Evolutionary conservation across 2,797 vertebrate genomes (phyloP).

Genomic region (Sphaeramia orbicularis): DNA sequence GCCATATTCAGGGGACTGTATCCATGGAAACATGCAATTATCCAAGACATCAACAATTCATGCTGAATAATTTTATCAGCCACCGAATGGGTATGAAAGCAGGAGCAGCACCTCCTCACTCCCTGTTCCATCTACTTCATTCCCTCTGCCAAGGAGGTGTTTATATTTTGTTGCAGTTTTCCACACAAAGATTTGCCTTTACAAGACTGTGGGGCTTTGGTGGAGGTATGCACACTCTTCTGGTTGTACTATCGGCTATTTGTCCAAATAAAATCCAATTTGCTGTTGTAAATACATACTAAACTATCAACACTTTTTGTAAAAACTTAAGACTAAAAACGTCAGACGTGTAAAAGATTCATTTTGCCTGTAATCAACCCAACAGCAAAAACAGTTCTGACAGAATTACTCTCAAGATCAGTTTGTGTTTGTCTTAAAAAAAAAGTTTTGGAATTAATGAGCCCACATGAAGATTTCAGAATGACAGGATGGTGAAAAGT

Average conservation of each 20-base stretch:
- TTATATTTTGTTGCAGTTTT: not conserved
- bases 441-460: slow-evolving; percentile 32
- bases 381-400: slow-evolving; percentile 35
- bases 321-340: slow-evolving; percentile 17
- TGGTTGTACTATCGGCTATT: slow-evolving; percentile 24
- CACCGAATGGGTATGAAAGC: slow-evolving; percentile 32
- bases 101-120: not conserved
- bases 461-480: slow-evolving; percentile 13
- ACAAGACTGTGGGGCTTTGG: not conserved
- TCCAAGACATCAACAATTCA: slow-evolving; percentile 76
- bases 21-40: slow-evolving; percentile 81
- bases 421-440: slow-evolving; percentile 13
- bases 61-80: slow-evolving; percentile 77
- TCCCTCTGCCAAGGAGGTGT: not conserved
- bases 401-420: slow-evolving; percentile 38
- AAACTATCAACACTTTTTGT: slow-evolving; percentile 8
- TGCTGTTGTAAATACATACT: slow-evolving; percentile 56
- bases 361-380: slow-evolving; percentile 32
- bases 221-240: too few species aligned
- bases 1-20: slow-evolving; percentile 52
- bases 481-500: slow-evolving; percentile 16
- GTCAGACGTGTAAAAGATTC: slow-evolving; percentile 39
- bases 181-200: not conserved
- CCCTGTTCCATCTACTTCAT: slow-evolving; percentile 38
- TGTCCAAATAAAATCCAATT: slow-evolving; percentile 16